Evolutionary conservation across 2,888 invertebrate species (phyloP).

Genomic region (Synergus umbraculus): DNA sequence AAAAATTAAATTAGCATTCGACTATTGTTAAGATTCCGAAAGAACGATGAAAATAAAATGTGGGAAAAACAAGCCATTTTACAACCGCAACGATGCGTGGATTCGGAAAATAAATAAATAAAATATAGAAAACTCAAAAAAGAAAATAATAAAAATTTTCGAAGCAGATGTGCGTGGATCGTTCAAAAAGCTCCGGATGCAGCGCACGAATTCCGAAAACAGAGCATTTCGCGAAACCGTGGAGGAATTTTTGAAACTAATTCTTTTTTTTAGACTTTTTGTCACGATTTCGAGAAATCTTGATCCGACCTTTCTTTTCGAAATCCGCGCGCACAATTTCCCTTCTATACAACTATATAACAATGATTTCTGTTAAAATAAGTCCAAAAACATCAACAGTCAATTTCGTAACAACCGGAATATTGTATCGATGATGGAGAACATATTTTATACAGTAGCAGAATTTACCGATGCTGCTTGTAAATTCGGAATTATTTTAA

Average conservation of each 20-base stretch:
- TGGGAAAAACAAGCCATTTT: constrained; percentile 68
- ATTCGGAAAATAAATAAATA: constrained; percentile 60
- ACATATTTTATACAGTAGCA: constrained; percentile 42
- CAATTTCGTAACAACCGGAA: constrained; percentile 65
- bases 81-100: constrained; percentile 60
- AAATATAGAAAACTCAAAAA: constrained; percentile 60
- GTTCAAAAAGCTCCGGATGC: constrained; percentile 55
- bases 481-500: constrained; percentile 8
- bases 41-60: constrained; percentile 66
- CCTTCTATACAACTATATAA: constrained; percentile 61
- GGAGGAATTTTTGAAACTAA: not conserved
- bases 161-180: constrained; percentile 53
- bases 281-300: constrained; percentile 46
- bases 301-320: constrained; percentile 45
- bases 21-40: constrained; percentile 10
- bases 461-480: constrained; percentile 14
- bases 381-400: constrained; percentile 60
- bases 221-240: constrained; percentile 44
- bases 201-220: constrained; percentile 55
- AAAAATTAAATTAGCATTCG: not conserved
- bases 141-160: constrained; percentile 56
- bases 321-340: constrained; percentile 50
- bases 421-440: constrained; percentile 55
- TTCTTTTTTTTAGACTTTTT: not conserved
- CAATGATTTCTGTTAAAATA: constrained; percentile 65